Percentiles rank a stretch among this genome's conserved stretches.
phyloP scores from a whole-genome alignment of 2,888 invertebrate species.

The Caenorhabditis sp. region DNA sequence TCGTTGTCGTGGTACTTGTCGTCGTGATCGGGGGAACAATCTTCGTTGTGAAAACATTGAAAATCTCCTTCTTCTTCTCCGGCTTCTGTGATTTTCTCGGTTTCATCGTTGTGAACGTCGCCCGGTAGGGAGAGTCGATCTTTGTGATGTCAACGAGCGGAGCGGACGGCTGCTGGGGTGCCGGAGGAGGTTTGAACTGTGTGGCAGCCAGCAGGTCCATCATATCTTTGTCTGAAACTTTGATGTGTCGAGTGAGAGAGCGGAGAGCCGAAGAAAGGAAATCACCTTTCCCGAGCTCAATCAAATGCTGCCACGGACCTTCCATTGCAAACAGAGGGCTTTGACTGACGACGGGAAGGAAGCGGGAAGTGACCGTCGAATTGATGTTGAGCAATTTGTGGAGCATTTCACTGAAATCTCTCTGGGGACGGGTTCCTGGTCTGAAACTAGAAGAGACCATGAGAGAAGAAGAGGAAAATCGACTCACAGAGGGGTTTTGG shows the following conservation, averaged over 20 bases:
- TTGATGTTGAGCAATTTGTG: constrained; percentile 64
- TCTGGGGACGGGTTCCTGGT: constrained; percentile 45
- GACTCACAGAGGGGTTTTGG: constrained; percentile 7
- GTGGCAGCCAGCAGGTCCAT: constrained; percentile 18
- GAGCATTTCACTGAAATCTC: constrained; percentile 62
- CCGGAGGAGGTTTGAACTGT: constrained; percentile 30
- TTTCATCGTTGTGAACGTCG: constrained; percentile 49
- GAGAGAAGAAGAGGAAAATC: neutral
- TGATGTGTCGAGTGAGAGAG: neutral
- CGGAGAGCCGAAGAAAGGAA: constrained; percentile 13
- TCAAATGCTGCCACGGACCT: constrained; percentile 54
- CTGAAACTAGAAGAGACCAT: no score
- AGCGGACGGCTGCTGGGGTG: neutral
- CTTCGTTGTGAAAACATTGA: constrained; percentile 43
- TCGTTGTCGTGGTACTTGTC: constrained; percentile 7
- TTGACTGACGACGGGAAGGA: constrained; percentile 64
- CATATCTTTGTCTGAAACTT: constrained; percentile 42
- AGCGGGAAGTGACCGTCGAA: constrained; percentile 62
- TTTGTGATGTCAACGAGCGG: constrained; percentile 40
- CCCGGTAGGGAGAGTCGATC: constrained; percentile 50
- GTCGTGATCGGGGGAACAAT: constrained; percentile 8
- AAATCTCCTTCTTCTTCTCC: constrained; percentile 38
- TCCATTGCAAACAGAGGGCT: constrained; percentile 64
- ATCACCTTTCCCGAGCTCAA: constrained; percentile 43
- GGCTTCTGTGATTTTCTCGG: constrained; percentile 44